Evolutionary conservation across 1,140 invertebrate species (phyloP).

Genomic region (Papilio helenus): DNA sequence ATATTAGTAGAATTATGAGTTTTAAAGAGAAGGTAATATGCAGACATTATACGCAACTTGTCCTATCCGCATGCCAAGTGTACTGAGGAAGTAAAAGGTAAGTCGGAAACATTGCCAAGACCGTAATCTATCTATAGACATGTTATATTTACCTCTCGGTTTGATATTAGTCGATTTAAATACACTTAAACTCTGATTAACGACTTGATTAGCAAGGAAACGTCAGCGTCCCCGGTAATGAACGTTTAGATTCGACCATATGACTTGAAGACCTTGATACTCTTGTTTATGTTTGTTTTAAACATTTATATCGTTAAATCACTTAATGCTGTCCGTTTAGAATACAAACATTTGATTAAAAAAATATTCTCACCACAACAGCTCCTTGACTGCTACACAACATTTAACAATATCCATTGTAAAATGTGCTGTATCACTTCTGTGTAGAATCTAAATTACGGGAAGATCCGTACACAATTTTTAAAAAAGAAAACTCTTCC

Average conservation of each 20-base stretch:
- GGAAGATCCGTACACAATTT: conserved; percentile 52
- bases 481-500: conserved; percentile 43
- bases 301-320: conserved; percentile 28
- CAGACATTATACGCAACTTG: conserved; percentile 1
- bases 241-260: conserved; percentile 17
- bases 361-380: conserved; percentile 22
- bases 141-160: not conserved
- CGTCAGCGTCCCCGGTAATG: conserved; percentile 4
- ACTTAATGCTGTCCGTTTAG: conserved; percentile 9
- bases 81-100: conserved; percentile 35
- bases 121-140: conserved; percentile 16
- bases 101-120: conserved; percentile 13
- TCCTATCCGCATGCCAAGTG: conserved; percentile 28
- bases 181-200: conserved; percentile 28
- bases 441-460: conserved; percentile 18
- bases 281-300: conserved; percentile 29
- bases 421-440: not conserved
- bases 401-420: not conserved
- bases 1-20: not conserved
- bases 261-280: conserved; percentile 17
- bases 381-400: not conserved
- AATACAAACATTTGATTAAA: conserved; percentile 23
- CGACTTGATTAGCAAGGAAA: conserved; percentile 25
- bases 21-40: not conserved
- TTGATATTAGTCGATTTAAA: conserved; percentile 22